Conservation (phyloP, 2,797 vertebrate species). For the Sarcoramphus papa region DNA sequence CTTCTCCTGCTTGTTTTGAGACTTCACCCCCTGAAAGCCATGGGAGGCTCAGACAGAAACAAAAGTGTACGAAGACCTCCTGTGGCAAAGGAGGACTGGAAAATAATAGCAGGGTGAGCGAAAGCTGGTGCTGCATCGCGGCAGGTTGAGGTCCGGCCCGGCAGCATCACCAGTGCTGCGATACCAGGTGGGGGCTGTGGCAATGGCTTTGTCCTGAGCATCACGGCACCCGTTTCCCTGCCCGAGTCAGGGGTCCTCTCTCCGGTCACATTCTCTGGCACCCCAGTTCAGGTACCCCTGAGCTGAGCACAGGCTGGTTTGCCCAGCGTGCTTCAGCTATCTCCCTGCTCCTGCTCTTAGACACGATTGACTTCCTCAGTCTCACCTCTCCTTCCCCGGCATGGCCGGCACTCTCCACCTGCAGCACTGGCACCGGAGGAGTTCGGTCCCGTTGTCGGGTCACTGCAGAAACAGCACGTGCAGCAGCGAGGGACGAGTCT, state of each 20-base stretch:
- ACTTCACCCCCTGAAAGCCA: background rate
- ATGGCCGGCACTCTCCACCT: fast-evolving
- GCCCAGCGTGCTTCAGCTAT: background rate
- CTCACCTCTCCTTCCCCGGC: background rate
- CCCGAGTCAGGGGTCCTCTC: too few relatives aligned
- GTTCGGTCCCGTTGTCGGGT: fast-evolving
- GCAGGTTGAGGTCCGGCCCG: background rate
- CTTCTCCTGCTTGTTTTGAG: background rate
- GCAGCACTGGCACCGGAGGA: background rate
- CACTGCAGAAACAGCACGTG: background rate
- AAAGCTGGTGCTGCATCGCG: background rate
- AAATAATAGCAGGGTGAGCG: fast-evolving
- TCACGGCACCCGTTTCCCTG: background rate
- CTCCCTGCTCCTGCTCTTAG: background rate
- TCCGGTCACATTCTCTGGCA: background rate
- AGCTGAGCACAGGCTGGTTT: background rate
- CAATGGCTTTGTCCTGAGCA: background rate
- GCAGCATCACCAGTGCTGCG: background rate
- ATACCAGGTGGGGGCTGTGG: background rate
- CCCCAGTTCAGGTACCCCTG: background rate
- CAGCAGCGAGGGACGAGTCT: background rate
- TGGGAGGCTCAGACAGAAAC: background rate
- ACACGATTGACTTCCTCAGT: fast-evolving
- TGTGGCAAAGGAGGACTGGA: background rate
- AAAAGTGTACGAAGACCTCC: fast-evolving